A percentile compares a stretch with the other conserved stretches of the same genome.
phyloP scores from a whole-genome alignment of 2,113 vertebrate species.

The Piaya cayana region DNA sequence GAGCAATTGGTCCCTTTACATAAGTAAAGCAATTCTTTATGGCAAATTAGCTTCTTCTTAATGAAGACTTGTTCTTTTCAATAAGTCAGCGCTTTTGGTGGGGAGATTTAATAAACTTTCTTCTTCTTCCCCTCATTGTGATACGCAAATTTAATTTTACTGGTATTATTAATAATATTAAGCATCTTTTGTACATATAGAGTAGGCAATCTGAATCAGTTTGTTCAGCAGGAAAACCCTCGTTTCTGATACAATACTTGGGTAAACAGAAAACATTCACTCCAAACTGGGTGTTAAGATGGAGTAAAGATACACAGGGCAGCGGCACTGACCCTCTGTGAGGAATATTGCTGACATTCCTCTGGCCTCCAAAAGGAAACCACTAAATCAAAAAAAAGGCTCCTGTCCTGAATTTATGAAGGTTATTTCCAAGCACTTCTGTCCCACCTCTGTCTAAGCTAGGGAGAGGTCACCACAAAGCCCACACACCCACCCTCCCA shows the following conservation, averaged over 20 bases:
- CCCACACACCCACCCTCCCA: rapidly evolving
- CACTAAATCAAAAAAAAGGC: neutral
- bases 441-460: neutral
- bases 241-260: neutral
- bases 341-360: neutral
- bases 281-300: neutral
- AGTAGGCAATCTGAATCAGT: neutral
- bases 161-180: neutral
- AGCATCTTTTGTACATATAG: neutral
- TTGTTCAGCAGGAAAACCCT: neutral
- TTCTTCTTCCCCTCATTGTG: constrained; percentile 32
- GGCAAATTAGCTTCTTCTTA: constrained; percentile 44
- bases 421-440: neutral
- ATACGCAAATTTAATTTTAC: constrained; percentile 53
- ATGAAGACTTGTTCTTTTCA: constrained; percentile 47
- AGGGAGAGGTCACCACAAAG: neutral
- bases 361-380: neutral
- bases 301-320: neutral
- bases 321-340: neutral
- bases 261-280: neutral
- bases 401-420: neutral
- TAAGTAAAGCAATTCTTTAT: constrained; percentile 21
- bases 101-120: constrained; percentile 43
- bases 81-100: constrained; percentile 26
- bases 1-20: neutral